phyloP scores from a whole-genome alignment of 2,888 invertebrate genomes.

The Heliconius hortense region DNA sequence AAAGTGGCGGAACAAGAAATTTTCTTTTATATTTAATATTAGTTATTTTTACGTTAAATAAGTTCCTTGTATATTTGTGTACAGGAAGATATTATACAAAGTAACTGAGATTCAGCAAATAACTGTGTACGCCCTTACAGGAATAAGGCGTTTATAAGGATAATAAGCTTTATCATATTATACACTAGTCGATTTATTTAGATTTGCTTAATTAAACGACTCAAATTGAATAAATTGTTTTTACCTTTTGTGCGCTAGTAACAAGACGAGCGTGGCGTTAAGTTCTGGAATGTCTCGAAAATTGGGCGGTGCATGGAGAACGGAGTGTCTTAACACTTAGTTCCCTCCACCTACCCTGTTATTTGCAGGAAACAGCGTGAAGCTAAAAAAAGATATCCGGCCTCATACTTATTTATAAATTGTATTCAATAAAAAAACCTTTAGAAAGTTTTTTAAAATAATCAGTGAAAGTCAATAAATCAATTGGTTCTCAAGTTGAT shows the following conservation, averaged over 20 bases:
- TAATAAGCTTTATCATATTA: slow-evolving; percentile 1
- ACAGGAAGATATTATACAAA: background rate
- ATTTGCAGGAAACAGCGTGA: background rate
- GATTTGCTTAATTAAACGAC: background rate
- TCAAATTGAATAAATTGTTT: too few relatives aligned
- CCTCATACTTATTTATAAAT: background rate
- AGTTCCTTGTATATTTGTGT: background rate
- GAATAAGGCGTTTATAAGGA: slow-evolving; percentile 4
- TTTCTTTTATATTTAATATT: too few relatives aligned
- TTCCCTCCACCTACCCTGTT: background rate
- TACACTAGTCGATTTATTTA: background rate
- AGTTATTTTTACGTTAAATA: background rate
- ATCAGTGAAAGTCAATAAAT: slow-evolving; percentile 28
- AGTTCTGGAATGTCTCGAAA: too few relatives aligned
- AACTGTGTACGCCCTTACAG: slow-evolving; percentile 15
- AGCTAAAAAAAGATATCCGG: background rate
- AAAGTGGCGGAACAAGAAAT: too few relatives aligned
- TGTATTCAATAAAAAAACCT: slow-evolving; percentile 17
- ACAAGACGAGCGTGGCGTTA: too few relatives aligned
- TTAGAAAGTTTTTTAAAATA: slow-evolving; percentile 26
- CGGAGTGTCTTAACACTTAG: background rate
- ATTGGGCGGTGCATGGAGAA: background rate
- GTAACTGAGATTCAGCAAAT: background rate
- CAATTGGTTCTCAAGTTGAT: slow-evolving; percentile 2
- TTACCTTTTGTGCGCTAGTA: too few relatives aligned